These are phyloP conservation scores for Aphidius gifuensis DNA, from an alignment of 1,140 invertebrate species.

Conservation along the genomic window DNA sequence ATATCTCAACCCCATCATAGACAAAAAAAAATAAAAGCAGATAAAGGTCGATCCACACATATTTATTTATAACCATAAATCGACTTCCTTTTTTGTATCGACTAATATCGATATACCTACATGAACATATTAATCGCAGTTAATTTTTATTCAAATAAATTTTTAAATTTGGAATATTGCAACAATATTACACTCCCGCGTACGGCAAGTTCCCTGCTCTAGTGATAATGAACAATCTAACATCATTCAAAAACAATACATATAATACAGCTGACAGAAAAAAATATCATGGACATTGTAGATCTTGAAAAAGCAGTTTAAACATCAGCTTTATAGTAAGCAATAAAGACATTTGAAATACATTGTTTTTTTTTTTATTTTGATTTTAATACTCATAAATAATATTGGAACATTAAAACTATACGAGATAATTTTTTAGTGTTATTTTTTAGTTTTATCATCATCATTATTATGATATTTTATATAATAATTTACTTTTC, in stretches of 20 bases:
- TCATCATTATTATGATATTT: neutral
- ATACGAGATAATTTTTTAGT: neutral
- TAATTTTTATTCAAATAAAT: too few relatives aligned
- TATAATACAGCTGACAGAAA: slow-evolving; percentile 28
- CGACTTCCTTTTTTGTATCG: too few relatives aligned
- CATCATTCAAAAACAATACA: neutral
- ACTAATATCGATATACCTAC: too few relatives aligned
- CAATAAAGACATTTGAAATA: neutral
- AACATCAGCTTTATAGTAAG: slow-evolving; percentile 45
- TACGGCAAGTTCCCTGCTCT: too few relatives aligned
- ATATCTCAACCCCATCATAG: too few relatives aligned
- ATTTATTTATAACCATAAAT: too few relatives aligned
- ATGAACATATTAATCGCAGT: too few relatives aligned
- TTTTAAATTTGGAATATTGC: too few relatives aligned
- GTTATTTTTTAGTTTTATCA: slow-evolving; percentile 13
- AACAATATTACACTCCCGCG: too few relatives aligned
- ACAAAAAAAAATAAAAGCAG: too few relatives aligned
- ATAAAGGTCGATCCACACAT: too few relatives aligned
- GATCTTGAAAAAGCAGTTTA: slow-evolving; percentile 43
- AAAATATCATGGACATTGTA: slow-evolving; percentile 37
- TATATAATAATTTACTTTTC: slow-evolving; percentile 20
- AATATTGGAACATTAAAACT: slow-evolving; percentile 8
- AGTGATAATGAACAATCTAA: too few relatives aligned
- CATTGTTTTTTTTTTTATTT: slow-evolving; percentile 9
- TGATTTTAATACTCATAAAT: neutral